These are phyloP conservation scores for Eleginops maclovinus DNA, from an alignment of 2,113 vertebrate genomes.

Conservation along the genomic window DNA sequence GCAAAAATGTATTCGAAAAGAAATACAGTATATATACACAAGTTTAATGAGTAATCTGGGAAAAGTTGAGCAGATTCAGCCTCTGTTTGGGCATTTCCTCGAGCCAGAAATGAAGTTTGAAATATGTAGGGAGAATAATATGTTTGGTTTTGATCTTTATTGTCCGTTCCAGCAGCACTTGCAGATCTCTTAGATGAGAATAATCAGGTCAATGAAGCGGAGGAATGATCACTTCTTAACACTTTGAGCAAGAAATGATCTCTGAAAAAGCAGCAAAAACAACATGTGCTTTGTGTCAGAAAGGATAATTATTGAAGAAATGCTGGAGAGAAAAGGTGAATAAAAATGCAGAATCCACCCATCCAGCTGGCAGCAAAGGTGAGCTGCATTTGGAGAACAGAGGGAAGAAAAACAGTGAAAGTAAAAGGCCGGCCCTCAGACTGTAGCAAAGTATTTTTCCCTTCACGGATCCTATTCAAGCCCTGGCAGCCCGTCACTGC, in stretches of 20 bases:
- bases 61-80: conserved; percentile 33
- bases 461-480: conserved; percentile 66
- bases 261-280: not conserved
- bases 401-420: conserved; percentile 45
- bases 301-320: too few species aligned
- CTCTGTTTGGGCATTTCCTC: conserved; percentile 52
- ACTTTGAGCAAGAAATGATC: not conserved
- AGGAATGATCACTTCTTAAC: not conserved
- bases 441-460: conserved; percentile 49
- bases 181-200: conserved; percentile 8
- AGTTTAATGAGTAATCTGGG: conserved; percentile 30
- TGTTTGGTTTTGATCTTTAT: conserved; percentile 11
- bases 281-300: not conserved
- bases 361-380: conserved; percentile 21
- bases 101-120: conserved; percentile 36
- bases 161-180: conserved; percentile 8
- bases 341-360: conserved; percentile 18
- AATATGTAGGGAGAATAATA: conserved; percentile 19
- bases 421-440: conserved; percentile 37
- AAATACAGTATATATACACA: conserved; percentile 27
- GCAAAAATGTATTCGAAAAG: conserved; percentile 27
- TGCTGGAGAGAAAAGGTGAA: conserved; percentile 7
- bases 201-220: conserved; percentile 5
- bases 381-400: conserved; percentile 25
- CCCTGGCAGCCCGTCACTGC: conserved; percentile 61